phyloP scores from a whole-genome alignment of 2,113 vertebrate genomes.

The Noctilio leporinus region DNA sequence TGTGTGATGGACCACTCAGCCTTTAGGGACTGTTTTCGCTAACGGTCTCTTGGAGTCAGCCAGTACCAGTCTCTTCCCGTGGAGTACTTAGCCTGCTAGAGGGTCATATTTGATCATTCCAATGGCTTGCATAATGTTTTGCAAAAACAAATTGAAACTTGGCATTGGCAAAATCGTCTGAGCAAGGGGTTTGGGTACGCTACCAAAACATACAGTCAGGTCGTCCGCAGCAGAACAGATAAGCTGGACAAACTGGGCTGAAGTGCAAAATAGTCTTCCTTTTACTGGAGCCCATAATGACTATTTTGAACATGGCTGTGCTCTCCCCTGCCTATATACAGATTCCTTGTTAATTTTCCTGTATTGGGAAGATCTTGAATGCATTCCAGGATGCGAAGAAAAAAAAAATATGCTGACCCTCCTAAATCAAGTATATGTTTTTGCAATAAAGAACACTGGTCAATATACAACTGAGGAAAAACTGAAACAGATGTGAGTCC shows the following conservation, averaged over 20 bases:
- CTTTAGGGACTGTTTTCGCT: not conserved
- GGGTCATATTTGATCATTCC: not conserved
- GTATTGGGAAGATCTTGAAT: conserved; percentile 77
- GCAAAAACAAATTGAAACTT: conserved; percentile 25
- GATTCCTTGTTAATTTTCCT: conserved; percentile 73
- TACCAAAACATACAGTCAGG: not conserved
- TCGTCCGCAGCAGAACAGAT: conserved; percentile 53
- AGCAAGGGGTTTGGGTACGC: not conserved
- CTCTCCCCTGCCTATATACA: conserved; percentile 64
- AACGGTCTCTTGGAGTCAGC: not conserved
- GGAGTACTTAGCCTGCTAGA: not conserved
- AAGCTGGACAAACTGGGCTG: conserved; percentile 37
- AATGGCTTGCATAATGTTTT: not conserved
- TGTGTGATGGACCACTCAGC: not conserved
- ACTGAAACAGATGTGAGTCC: conserved; percentile 85
- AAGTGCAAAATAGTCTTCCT: conserved; percentile 64
- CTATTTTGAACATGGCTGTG: conserved; percentile 68
- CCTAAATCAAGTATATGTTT: conserved; percentile 80
- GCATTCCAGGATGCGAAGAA: conserved; percentile 73
- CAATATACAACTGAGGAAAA: conserved; percentile 86
- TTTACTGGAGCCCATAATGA: conserved; percentile 53
- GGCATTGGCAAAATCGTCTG: not conserved
- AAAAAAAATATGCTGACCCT: conserved; percentile 76
- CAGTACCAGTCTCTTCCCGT: not conserved
- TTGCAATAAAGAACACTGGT: conserved; percentile 85